A percentile compares a stretch with the other conserved stretches of the same genome.
phyloP scores from a whole-genome alignment of 2,888 invertebrate species.

The Steinernema carpocapsae region DNA sequence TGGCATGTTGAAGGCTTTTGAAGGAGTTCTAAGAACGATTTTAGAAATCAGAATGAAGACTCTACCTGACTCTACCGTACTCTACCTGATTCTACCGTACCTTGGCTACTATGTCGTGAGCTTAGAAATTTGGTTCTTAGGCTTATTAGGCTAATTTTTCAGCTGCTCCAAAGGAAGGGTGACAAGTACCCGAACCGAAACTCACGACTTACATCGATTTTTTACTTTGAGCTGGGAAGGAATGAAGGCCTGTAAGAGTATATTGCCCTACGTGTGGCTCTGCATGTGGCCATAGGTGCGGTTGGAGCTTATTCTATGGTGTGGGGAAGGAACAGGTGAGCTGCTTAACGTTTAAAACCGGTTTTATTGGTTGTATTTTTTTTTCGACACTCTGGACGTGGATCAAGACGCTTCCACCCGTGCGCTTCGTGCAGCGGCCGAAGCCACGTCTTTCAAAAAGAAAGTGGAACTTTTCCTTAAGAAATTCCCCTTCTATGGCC shows the following conservation, averaged over 20 bases:
- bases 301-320: slow-evolving; percentile 53
- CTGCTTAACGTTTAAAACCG: too few relatives aligned
- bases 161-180: slow-evolving; percentile 40
- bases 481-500: slow-evolving; percentile 16
- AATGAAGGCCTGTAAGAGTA: neutral
- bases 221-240: slow-evolving; percentile 48
- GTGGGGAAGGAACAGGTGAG: slow-evolving; percentile 59
- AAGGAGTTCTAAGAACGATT: too few relatives aligned
- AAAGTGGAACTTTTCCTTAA: slow-evolving; percentile 2
- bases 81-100: slow-evolving; percentile 60
- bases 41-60: too few relatives aligned
- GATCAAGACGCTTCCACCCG: slow-evolving; percentile 51
- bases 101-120: slow-evolving; percentile 58
- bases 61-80: too few relatives aligned
- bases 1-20: too few relatives aligned
- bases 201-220: slow-evolving; percentile 50
- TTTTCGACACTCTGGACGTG: slow-evolving; percentile 59
- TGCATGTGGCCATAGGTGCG: slow-evolving; percentile 50
- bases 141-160: neutral
- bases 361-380: neutral
- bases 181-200: slow-evolving; percentile 42
- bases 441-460: neutral
- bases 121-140: slow-evolving; percentile 8
- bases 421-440: neutral
- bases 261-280: slow-evolving; percentile 23